Evolutionary conservation across 2,888 invertebrate species (phyloP), one percentile per base, ranked within the genome.

Genomic region (Melikaiella ostensackeni): DNA sequence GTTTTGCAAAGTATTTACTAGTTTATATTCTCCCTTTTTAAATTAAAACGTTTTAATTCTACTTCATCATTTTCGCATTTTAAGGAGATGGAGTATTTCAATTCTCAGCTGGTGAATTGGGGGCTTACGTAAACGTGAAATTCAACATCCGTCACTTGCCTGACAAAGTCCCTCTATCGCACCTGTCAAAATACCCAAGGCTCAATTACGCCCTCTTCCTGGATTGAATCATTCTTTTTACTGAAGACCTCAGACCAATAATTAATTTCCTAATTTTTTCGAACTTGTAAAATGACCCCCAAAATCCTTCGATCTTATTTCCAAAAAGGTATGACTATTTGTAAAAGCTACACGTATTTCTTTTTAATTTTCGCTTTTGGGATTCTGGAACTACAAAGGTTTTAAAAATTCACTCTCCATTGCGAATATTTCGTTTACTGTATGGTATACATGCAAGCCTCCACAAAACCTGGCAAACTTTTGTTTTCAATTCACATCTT

Each of bases 101-200:
- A 66, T 38, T 66, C 7, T 42, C 16, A 46, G 19, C 19, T 46
- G 16, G 27, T 46, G 8, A 66, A 46, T 66, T 19, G 2, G 13
- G 4, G 21, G 46, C 46, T 46, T 46, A 46, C 30, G 66, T 66
- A 42, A 46, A 27, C 16, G 27, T 27, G 13, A 62, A 62, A 62
- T 62, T 57, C 50, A 66, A 27, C 27, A 66, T 46, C 42, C 42
- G 19, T 66, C 46, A 64, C n/a, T n/a, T n/a, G n/a, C 16, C 24
- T 38, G 35, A 27, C 42, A 21, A 46, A 66, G 24, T 30, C 24
- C 46, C 46, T n/a, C 46, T 30, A 66, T 66, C 46, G 19, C 46
- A 66, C 66, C 66, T 66, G 66, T 66, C 66, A 46, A 19, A 46
- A 66, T 46, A 46, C 46, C 19, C 42, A 66, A 24, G 24, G 24